Base-by-base conservation (phyloP, 2,113 vertebrate genomes). In the Ceuthmochares aereus region DNA sequence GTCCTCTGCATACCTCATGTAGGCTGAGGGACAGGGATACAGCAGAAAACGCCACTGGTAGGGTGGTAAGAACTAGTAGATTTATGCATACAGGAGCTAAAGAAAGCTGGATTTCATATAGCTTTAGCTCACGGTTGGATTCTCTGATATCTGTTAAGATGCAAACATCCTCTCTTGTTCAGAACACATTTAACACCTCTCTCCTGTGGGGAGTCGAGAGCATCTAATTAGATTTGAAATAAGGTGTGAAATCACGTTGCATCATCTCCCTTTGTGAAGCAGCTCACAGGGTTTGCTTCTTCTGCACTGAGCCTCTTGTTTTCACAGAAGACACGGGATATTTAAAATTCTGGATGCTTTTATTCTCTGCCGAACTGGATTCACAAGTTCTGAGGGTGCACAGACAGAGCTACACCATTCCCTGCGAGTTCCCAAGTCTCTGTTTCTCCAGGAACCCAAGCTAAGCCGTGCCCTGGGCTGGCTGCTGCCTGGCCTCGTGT, bases 1-100 rank as follows among this genome's bases (percentile, higher is more conserved):
- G 18, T 9, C 17, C 6, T 20, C 54, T 7, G 1, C 2, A 4
- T 27, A 18, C 10, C 13, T 36, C 12, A 1, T 4, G 3, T 1
- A 8, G 59, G 43, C 49, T 12, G 2, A 30, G 47, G 49, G 43
- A 5, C 1, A 7, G 43, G 19, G 60, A 4, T 42, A 16, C 21
- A 10, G 37, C 34, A 21, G 73, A 23, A 30, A 1, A 25, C 40
- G 55, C 7, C 49, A 5, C 1, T 5, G 27, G 47, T 10, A 12
- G 7, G 7, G 4, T 2, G 3, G 13, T 12, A 34, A 54, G 21
- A 52, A 16, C 8, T 11, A 52, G 60, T 2, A 43, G 43, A 30
- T 36, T 30, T 25, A 3, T 9, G 23, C n/a, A 7, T 2, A 2
- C 2, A 15, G 25, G 36, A 54, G 43, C 17, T 25, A 11, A 22